Percentiles rank a stretch among this genome's conserved stretches.
Evolutionary conservation across 2,797 vertebrate genomes (phyloP).

Genomic region (Sebastes glaucus): DNA sequence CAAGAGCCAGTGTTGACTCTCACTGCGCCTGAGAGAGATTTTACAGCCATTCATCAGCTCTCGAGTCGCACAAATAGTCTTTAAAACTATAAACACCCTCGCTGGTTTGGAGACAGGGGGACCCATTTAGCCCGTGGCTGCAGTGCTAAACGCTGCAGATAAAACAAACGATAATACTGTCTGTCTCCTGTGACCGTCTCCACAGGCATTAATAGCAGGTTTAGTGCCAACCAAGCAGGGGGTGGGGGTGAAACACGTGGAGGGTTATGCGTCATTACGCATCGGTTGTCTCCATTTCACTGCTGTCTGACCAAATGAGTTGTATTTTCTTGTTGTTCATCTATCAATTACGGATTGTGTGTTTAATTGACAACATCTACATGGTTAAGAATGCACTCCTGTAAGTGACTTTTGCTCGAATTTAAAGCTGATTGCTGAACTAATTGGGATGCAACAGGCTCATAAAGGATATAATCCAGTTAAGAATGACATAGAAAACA

Average conservation of each 20-base stretch:
- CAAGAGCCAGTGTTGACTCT: slow-evolving; percentile 91
- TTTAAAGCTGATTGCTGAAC: not conserved
- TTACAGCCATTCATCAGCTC: slow-evolving; percentile 97
- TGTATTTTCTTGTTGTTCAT: slow-evolving; percentile 12
- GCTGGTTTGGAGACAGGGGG: slow-evolving; percentile 88
- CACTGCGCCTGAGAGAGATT: slow-evolving; percentile 89
- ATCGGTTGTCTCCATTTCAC: slow-evolving; percentile 23
- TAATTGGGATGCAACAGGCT: not conserved
- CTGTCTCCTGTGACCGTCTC: slow-evolving; percentile 94
- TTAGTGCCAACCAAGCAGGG: slow-evolving; percentile 82
- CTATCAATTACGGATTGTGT: not conserved
- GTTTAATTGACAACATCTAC: not conserved
- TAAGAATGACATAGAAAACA: slow-evolving; percentile 14
- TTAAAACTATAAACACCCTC: slow-evolving; percentile 96
- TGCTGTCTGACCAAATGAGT: slow-evolving; percentile 1
- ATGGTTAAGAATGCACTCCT: not conserved
- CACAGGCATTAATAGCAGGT: slow-evolving; percentile 92
- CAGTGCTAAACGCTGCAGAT: slow-evolving; percentile 92
- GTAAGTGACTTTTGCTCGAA: not conserved
- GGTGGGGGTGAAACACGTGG: not conserved
- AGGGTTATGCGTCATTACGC: slow-evolving; percentile 63
- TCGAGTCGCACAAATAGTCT: slow-evolving; percentile 91
- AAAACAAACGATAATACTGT: slow-evolving; percentile 97
- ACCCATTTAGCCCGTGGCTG: slow-evolving; percentile 93
- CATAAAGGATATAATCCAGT: slow-evolving; percentile 24